These are phyloP conservation scores for Chlorops oryzae DNA, from an alignment of 1,140 invertebrate genomes.

Conservation along the genomic window DNA sequence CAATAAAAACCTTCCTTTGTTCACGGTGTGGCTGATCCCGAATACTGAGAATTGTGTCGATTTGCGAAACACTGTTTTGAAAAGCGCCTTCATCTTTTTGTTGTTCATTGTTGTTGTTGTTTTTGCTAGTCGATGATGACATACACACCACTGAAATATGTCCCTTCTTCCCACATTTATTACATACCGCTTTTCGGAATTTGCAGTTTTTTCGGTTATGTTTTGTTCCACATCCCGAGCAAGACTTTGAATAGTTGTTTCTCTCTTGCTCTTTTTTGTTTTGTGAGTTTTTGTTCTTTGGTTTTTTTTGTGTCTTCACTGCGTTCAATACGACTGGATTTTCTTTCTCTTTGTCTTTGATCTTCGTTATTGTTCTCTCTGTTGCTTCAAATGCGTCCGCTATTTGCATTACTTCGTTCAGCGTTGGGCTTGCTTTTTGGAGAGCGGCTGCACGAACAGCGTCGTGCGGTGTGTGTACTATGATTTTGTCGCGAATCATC, in stretches of 20 bases:
- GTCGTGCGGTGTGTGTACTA: slow-evolving; percentile 11
- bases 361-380: slow-evolving; percentile 1
- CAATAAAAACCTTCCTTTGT: neutral
- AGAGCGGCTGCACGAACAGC: slow-evolving; percentile 4
- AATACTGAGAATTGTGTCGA: slow-evolving; percentile 3
- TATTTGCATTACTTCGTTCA: neutral
- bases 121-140: slow-evolving; percentile 1
- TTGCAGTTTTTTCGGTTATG: slow-evolving; percentile 9
- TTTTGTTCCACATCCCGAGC: slow-evolving; percentile 1
- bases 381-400: slow-evolving; percentile 6
- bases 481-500: slow-evolving; percentile 13
- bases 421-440: slow-evolving; percentile 4
- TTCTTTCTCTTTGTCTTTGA: slow-evolving; percentile 2
- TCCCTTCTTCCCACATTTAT: slow-evolving; percentile 1
- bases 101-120: slow-evolving; percentile 1
- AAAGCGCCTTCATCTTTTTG: neutral
- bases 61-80: slow-evolving; percentile 3
- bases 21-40: neutral
- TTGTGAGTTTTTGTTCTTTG: neutral
- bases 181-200: slow-evolving; percentile 7
- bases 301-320: neutral
- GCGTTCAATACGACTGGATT: neutral
- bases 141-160: slow-evolving; percentile 9
- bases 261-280: no score
- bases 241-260: slow-evolving; percentile 8